Conservation (phyloP, 2,888 invertebrate genomes). For the Microdon myrmicae region DNA sequence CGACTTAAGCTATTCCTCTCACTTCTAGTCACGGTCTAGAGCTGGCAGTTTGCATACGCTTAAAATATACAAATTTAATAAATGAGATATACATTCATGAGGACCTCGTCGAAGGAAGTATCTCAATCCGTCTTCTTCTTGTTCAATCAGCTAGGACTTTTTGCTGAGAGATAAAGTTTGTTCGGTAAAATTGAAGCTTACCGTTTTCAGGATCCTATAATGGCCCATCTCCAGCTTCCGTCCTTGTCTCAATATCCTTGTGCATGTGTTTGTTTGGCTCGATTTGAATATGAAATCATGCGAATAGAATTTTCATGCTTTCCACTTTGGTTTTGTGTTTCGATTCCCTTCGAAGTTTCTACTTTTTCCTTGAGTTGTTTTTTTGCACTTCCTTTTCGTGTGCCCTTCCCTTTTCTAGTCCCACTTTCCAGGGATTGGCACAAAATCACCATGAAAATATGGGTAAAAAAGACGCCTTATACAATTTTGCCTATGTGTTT, state of each 20-base stretch:
- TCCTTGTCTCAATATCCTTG: neutral
- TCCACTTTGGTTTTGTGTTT: conserved; percentile 18
- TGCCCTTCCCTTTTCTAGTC: too few species aligned
- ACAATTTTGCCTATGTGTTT: conserved; percentile 6
- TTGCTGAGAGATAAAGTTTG: neutral
- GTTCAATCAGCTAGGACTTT: conserved; percentile 3
- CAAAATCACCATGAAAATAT: too few species aligned
- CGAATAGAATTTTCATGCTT: conserved; percentile 40
- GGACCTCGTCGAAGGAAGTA: conserved; percentile 5
- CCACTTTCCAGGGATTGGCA: too few species aligned
- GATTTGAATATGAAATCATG: conserved; percentile 46
- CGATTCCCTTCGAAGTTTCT: neutral
- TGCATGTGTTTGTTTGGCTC: conserved; percentile 5
- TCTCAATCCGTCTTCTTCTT: conserved; percentile 5
- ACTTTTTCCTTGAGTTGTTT: neutral
- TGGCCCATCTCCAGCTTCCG: conserved; percentile 2
- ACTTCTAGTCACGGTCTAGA: too few species aligned
- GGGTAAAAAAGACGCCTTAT: conserved; percentile 3
- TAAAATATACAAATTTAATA: conserved; percentile 25
- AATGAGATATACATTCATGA: conserved; percentile 16
- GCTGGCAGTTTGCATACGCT: conserved; percentile 17
- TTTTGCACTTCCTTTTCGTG: conserved; percentile 4
- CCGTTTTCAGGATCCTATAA: conserved; percentile 2
- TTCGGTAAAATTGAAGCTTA: neutral
- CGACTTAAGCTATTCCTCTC: too few species aligned